Percentiles rank a stretch among this genome's conserved stretches.
Conservation (phyloP, 2,113 vertebrate genomes). For the Lynx canadensis region DNA sequence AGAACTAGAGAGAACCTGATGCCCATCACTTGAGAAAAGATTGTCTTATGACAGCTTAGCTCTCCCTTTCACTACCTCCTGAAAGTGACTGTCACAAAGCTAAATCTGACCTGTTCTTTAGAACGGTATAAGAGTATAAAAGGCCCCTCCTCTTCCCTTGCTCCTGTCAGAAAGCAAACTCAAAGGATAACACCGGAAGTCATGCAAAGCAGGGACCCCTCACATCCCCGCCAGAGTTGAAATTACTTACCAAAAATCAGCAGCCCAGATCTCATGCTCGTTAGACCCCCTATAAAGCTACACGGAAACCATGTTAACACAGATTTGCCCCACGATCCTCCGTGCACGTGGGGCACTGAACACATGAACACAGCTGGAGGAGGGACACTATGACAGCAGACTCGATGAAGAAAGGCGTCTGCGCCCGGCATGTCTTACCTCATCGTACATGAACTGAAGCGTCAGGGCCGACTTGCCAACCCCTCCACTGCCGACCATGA, state of each 20-base stretch:
- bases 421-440: constrained; percentile 83
- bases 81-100: neutral
- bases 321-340: neutral
- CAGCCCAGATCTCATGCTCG: neutral
- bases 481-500: constrained; percentile 92
- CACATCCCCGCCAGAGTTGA: neutral
- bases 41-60: neutral
- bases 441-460: constrained; percentile 91
- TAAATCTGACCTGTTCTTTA: neutral
- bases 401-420: accelerated
- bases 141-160: neutral
- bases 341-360: accelerated
- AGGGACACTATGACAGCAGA: neutral
- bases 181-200: neutral
- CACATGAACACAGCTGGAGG: neutral
- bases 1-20: neutral
- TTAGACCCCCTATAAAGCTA: neutral
- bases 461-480: constrained; percentile 92
- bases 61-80: neutral
- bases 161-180: neutral
- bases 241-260: neutral
- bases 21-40: neutral
- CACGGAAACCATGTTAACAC: neutral
- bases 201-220: neutral
- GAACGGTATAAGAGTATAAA: neutral